Base-by-base conservation (phyloP, 2,797 vertebrate species). In the Parauchenoglanis punctatus region DNA sequence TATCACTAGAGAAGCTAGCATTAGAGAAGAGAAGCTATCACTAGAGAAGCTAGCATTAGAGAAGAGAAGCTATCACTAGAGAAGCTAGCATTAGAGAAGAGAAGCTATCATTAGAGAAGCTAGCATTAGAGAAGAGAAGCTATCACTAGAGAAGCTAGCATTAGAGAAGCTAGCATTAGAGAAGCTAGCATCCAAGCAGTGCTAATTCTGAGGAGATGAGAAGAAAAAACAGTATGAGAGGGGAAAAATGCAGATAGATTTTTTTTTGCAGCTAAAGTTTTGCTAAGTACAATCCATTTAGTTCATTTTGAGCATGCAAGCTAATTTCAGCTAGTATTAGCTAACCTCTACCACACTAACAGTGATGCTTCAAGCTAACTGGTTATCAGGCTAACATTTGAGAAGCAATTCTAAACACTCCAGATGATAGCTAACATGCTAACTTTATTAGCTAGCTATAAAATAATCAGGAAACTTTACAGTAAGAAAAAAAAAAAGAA, bases 401-500 rank as follows among this genome's bases (percentile, higher is more conserved):
- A 2, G 72, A 35, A 75, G 52, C 46, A 25, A 15, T 49, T 23
- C 44, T 72, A 8, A 25, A 75, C 46, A 52, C 23, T 52, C 13
- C 56, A 80, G 54, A 78, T 11, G 11, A 81, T 25, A 25, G 31
- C 77, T 59, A 58, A 46, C 31, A 78, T 35, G 12, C n/a, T 59
- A 44, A 7, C 3, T 25, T 44, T 18, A 46, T 63, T 81, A 81
- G 40, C 40, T 59, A 59, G 31, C 54, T 31, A 54, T 31, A 77
- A 76, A 28, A 52, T 28, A 52, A 52, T 52, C 73, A 49, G n/a
- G 1, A 7, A 18, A 28, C 7, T 35, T 78, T 56, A 78, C 7
- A n/a, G 81, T 84, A 89, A 93, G 68, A 94, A 88, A 93, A 94
- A 93, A 94, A 94, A 91, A 91, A 93, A 58, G 56, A 91, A 2